Base-by-base conservation (phyloP, 2,888 invertebrate species). In the Scaptomyza polygonia region DNA sequence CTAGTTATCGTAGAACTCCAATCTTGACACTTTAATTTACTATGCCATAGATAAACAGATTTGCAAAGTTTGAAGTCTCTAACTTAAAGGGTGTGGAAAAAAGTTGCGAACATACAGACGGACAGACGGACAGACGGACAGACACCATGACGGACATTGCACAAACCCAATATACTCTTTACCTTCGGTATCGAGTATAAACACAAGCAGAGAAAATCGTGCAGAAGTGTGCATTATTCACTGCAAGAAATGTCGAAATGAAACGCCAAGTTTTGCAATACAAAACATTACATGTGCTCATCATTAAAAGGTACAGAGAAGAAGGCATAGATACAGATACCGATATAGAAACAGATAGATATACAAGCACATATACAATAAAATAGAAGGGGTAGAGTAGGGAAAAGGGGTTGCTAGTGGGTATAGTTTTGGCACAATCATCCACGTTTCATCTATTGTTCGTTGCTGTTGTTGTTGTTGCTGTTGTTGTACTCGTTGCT, bases 391-490 rank as follows among this genome's bases (percentile, higher is more conserved):
- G 34, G 52, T 25, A 25, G 25, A 3, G 25, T n/a, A 21, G 2
- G 2, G 0, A 5, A 5, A 30, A 5, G 21, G 21, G 42, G 12
- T 8, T n/a, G 3, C 8, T 36, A 3, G n/a, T n/a, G n/a, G 42
- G 12, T 12, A 42, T 42, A 32, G 56, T 71, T 81, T 85, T 87
- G 88, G 74, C 79, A 77, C 67, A 85, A 79, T 88, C 77, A 77
- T 79, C 83, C 86, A 83, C 86, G 83, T 74, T 77, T 82, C 86
- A 82, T 87, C 83, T 87, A 83, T 83, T 87, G 88, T 87, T 87
- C 62, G 32, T 48, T 36, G 21, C n/a, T 30, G n/a, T 39, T 25
- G 8, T 12, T 40, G n/a, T n/a, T n/a, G 21, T 14, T 52, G 30
- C 9, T 58, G 53, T 55, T 73, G 47, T 67, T 65, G 53, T 68